Percentiles rank a stretch among this genome's conserved stretches.
Evolutionary conservation across 2,797 vertebrate species (phyloP).

Genomic region (Nothura maculosa): DNA sequence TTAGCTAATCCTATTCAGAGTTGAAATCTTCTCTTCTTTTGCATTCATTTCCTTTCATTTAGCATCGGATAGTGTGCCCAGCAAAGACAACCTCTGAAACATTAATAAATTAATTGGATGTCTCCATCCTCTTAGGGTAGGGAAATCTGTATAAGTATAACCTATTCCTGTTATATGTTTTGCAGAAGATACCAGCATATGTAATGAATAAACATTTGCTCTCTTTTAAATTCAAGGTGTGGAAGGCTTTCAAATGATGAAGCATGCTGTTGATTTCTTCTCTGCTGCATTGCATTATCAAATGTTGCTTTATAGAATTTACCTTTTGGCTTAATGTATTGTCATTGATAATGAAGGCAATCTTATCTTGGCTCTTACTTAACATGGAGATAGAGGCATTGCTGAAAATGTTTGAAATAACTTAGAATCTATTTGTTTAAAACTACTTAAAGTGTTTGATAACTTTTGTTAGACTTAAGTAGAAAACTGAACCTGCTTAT

Average conservation of each 20-base stretch:
- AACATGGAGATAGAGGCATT: background rate
- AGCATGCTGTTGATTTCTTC: background rate
- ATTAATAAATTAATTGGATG: background rate
- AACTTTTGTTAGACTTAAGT: background rate
- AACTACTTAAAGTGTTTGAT: background rate
- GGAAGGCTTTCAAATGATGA: background rate
- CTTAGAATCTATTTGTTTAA: background rate
- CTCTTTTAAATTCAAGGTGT: background rate
- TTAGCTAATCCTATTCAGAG: background rate
- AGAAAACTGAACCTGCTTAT: background rate
- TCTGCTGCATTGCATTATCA: background rate
- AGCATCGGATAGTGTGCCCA: background rate
- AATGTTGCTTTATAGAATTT: background rate
- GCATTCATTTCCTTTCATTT: background rate
- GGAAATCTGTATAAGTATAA: background rate
- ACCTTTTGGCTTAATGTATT: background rate
- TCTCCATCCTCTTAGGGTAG: background rate
- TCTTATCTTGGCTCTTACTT: background rate
- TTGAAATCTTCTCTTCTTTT: background rate
- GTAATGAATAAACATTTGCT: background rate
- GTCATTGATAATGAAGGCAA: background rate
- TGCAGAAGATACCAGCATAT: background rate
- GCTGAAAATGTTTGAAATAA: background rate
- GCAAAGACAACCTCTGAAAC: background rate
- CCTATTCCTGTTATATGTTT: background rate